Percentiles rank a stretch among this genome's conserved stretches.
These are phyloP conservation scores for Suricata suricatta DNA, from an alignment of 2,113 vertebrate genomes.

Conservation along the genomic window DNA sequence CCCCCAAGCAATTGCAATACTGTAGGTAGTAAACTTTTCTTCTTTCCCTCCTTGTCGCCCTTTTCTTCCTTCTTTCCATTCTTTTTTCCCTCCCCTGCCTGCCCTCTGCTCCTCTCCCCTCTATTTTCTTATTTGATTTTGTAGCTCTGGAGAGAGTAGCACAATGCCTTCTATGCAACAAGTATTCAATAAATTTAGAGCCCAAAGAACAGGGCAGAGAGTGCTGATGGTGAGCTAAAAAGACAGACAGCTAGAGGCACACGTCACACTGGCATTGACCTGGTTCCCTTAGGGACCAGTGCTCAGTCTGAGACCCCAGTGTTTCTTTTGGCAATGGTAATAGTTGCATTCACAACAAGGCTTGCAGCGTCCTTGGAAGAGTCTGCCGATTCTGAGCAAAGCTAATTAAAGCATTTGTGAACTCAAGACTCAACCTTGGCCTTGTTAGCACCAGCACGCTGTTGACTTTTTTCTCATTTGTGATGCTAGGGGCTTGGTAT, in stretches of 20 bases:
- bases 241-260: background rate
- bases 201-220: accelerated
- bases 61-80: background rate
- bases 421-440: background rate
- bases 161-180: background rate
- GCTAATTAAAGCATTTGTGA: background rate
- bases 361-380: background rate
- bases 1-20: background rate
- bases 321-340: background rate
- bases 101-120: too few species aligned
- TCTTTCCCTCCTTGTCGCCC: background rate
- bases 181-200: background rate
- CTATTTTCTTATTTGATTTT: background rate
- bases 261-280: too few species aligned
- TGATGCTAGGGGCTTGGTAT: background rate
- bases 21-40: background rate
- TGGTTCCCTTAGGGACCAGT: too few species aligned
- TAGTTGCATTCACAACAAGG: background rate
- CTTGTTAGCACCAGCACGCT: background rate
- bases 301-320: background rate
- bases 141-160: background rate
- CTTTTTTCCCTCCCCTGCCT: background rate
- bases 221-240: accelerated
- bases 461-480: background rate
- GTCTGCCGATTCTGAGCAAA: background rate